Conservation (phyloP, 1,140 invertebrate species). For the Anagrus nilaparvatae region DNA sequence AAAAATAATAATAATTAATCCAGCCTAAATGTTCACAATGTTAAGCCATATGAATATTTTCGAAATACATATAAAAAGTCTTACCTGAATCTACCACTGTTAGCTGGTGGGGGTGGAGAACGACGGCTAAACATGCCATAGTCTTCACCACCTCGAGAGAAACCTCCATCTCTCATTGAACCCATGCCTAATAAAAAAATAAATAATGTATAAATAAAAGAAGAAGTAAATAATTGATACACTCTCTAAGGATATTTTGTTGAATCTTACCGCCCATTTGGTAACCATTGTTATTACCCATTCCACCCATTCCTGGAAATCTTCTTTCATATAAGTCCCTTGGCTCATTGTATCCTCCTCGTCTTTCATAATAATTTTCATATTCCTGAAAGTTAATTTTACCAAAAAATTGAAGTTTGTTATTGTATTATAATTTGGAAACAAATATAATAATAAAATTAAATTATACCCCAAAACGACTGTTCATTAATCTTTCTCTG, state of each 20-base stretch:
- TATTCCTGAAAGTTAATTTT: slow-evolving; percentile 62
- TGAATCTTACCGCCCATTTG: neutral
- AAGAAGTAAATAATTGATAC: too few species aligned
- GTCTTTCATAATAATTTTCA: slow-evolving; percentile 68
- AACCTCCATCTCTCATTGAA: slow-evolving; percentile 45
- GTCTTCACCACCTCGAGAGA: slow-evolving; percentile 48
- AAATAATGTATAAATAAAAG: too few species aligned
- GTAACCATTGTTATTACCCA: slow-evolving; percentile 15
- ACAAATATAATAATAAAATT: too few species aligned
- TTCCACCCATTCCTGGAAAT: slow-evolving; percentile 54
- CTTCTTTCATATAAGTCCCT: slow-evolving; percentile 69
- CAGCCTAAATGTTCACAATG: slow-evolving; percentile 36
- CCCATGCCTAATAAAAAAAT: too few species aligned
- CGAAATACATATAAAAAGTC: too few species aligned
- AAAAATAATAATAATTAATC: slow-evolving; percentile 36
- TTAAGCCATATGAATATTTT: slow-evolving; percentile 37
- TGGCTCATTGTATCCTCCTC: slow-evolving; percentile 60
- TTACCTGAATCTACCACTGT: slow-evolving; percentile 45
- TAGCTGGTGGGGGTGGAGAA: slow-evolving; percentile 52
- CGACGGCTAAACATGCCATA: slow-evolving; percentile 75
- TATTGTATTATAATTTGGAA: too few species aligned
- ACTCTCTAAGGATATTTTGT: too few species aligned
- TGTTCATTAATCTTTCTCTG: slow-evolving; percentile 75
- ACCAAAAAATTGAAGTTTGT: too few species aligned
- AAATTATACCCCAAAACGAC: slow-evolving; percentile 70